phyloP scores from a whole-genome alignment of 2,888 invertebrate genomes.

The Agonopterix heracliana region DNA sequence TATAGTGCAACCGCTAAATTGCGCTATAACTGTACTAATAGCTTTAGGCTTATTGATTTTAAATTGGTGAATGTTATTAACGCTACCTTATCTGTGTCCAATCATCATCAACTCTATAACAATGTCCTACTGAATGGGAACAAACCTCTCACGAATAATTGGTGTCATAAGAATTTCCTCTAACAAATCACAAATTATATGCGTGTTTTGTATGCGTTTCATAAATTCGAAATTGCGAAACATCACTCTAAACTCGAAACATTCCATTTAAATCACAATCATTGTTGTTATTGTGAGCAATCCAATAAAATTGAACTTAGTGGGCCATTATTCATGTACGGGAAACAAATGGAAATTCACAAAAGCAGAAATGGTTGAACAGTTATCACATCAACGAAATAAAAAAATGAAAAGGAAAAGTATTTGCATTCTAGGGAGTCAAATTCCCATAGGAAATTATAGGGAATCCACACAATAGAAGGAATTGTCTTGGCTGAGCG shows the following conservation, averaged over 20 bases:
- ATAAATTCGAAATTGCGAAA: not conserved
- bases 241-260: not conserved
- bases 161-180: too few species aligned
- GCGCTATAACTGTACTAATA: too few species aligned
- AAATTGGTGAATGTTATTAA: too few species aligned
- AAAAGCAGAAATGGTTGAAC: constrained; percentile 5
- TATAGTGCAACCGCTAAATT: too few species aligned
- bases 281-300: constrained; percentile 6
- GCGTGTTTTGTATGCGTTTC: too few species aligned
- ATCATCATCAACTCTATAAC: too few species aligned
- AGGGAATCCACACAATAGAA: constrained; percentile 18
- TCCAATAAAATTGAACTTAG: not conserved
- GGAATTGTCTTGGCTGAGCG: constrained; percentile 15
- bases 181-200: too few species aligned
- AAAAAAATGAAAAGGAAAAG: constrained; percentile 1
- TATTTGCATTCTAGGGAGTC: not conserved
- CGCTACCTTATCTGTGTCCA: too few species aligned
- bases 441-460: constrained; percentile 29
- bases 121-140: too few species aligned
- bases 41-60: too few species aligned
- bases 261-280: constrained; percentile 8
- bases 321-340: not conserved
- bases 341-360: not conserved
- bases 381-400: constrained; percentile 3
- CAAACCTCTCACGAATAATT: too few species aligned